These are phyloP conservation scores for Phoeniculus purpureus DNA, from an alignment of 2,797 vertebrate genomes.

Conservation along the genomic window DNA sequence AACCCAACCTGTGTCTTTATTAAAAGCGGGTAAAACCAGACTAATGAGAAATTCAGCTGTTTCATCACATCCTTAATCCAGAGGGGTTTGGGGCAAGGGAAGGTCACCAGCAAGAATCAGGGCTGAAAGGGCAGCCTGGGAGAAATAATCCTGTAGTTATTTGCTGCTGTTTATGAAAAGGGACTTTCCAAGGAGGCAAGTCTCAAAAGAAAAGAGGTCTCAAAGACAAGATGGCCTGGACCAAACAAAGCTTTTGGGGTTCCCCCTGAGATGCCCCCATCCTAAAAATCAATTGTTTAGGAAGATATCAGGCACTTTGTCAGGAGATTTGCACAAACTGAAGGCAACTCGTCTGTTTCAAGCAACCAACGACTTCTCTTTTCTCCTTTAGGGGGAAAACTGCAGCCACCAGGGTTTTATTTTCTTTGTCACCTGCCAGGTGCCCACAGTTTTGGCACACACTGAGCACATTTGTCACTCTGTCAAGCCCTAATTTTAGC, in stretches of 20 bases:
- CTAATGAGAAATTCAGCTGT: not conserved
- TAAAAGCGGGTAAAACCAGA: not conserved
- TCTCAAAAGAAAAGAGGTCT: not conserved
- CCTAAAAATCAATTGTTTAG: not conserved
- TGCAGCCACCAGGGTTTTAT: not conserved
- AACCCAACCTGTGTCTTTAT: not conserved
- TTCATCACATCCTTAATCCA: not conserved
- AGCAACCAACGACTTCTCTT: not conserved
- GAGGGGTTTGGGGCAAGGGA: not conserved
- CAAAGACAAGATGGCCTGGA: not conserved
- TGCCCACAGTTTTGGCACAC: not conserved
- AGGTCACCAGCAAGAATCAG: not conserved
- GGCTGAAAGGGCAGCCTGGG: not conserved
- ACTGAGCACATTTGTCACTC: conserved; percentile 10
- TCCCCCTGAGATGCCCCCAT: not conserved
- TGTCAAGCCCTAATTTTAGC: conserved; percentile 56
- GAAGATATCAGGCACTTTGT: not conserved
- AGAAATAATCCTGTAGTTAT: not conserved
- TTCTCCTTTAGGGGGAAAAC: not conserved
- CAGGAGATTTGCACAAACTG: not conserved
- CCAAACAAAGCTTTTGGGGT: rapidly evolving
- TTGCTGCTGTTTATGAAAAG: not conserved
- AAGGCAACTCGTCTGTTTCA: not conserved
- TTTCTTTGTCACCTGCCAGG: not conserved
- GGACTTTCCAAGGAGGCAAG: not conserved